phyloP scores from a whole-genome alignment of 2,888 invertebrate species.

The Agrypnus murinus region DNA sequence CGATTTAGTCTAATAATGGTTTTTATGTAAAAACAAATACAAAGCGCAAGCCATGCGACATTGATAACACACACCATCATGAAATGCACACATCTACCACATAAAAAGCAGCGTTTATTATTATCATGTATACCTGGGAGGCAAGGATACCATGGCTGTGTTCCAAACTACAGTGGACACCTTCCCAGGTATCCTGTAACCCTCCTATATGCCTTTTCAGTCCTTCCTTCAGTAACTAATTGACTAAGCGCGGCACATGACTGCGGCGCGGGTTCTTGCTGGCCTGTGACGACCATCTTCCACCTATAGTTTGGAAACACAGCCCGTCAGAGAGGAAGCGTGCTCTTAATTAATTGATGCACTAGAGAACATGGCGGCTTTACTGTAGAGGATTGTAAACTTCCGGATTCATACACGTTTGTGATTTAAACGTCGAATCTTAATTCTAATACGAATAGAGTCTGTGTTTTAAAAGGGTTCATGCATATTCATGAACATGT shows the following conservation, averaged over 20 bases:
- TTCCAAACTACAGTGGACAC: constrained; percentile 75
- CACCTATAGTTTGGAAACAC: constrained; percentile 73
- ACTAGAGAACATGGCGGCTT: constrained; percentile 53
- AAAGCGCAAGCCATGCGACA: constrained; percentile 49
- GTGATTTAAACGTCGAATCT: no score
- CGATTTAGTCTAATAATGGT: no score
- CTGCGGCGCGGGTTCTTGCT: constrained; percentile 61
- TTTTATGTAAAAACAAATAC: no score
- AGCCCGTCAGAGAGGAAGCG: constrained; percentile 68
- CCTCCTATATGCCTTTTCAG: constrained; percentile 64
- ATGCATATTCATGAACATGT: no score
- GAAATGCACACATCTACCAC: no score
- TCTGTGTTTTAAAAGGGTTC: no score
- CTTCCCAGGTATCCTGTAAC: constrained; percentile 69
- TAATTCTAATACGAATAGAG: no score
- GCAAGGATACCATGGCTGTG: constrained; percentile 79
- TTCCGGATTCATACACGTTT: no score
- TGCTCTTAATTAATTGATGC: constrained; percentile 60
- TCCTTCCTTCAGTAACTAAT: constrained; percentile 62
- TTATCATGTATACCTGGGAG: constrained; percentile 79
- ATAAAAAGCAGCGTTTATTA: constrained; percentile 47
- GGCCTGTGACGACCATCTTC: constrained; percentile 64
- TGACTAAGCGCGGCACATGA: constrained; percentile 60
- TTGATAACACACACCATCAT: no score
- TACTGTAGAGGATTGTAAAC: constrained; percentile 50